Evolutionary conservation across 2,113 vertebrate genomes (phyloP).

Genomic region (Halichoerus grypus): DNA sequence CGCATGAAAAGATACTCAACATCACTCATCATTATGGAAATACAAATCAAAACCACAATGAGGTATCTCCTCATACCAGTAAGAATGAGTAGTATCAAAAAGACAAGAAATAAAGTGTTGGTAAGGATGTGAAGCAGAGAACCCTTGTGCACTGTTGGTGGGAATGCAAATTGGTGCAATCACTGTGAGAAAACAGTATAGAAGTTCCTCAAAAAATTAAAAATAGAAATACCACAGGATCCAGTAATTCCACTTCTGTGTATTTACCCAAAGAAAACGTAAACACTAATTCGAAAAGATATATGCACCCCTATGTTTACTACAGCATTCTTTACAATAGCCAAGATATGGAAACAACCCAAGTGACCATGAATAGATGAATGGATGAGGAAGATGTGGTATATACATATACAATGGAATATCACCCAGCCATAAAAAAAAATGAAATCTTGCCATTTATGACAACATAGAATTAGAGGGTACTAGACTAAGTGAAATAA

Average conservation of each 20-base stretch:
- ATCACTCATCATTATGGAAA: neutral
- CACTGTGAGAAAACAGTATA: neutral
- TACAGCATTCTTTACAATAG: neutral
- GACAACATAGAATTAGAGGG: neutral
- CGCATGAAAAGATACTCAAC: neutral
- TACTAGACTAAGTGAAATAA: neutral
- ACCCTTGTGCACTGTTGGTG: neutral
- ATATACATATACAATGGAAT: neutral
- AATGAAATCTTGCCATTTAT: neutral
- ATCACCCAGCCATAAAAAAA: neutral
- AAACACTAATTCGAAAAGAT: neutral
- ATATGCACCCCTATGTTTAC: neutral
- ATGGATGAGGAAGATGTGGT: neutral
- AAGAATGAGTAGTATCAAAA: neutral
- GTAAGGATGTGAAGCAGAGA: neutral
- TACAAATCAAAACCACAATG: neutral
- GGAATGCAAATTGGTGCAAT: neutral
- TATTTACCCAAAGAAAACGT: neutral
- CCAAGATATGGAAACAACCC: neutral
- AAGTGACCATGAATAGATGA: neutral
- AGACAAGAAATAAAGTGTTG: neutral
- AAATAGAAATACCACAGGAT: neutral
- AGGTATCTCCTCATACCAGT: neutral
- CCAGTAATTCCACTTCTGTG: neutral
- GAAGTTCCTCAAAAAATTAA: neutral